Base-by-base conservation (phyloP, 2,888 invertebrate species). In the Leptura quadrifasciata region DNA sequence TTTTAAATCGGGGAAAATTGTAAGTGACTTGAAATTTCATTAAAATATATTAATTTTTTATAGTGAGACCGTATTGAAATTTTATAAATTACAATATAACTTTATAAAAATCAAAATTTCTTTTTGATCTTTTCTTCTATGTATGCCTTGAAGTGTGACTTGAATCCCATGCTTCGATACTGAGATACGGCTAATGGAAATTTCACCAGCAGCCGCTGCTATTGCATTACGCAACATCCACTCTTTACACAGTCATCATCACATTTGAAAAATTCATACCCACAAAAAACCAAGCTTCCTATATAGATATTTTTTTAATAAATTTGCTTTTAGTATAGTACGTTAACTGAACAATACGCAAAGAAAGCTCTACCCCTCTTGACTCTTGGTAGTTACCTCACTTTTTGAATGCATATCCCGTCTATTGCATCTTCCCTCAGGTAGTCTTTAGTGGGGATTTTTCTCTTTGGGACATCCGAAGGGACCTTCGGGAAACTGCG, bases 251-350 rank as follows among this genome's bases (percentile, higher is more conserved):
- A 74, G 54, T 55, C 77, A 74, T 64, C 83, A 80, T 85, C 83
- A 85, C 73, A 73, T 76, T 69, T 54, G 68, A 27, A 39, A 84
- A 57, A 69, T 18, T 58, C 69, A 47, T 58, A 69, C 69, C 84
- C 88, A 89, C 88, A 89, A 86, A 88, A 89, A 90, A 89, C 88
- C 89, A 90, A 90, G 90, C 90, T 88, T 88, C 88, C n/a, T n/a
- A n/a, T n/a, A n/a, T 89, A 88, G 87, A 87, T 84, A 85, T 82
- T 80, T 79, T 80, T 74, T 74, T 80, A 88, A 89, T 88, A 89
- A 88, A 87, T 89, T 31, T 88, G 89, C 88, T 88, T 89, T 89
- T 89, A 86, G 85, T 86, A 86, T 87, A 87, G 86, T 86, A 87
- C 85, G 85, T 87, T 86, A 88, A 88, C 86, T 87, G 86, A 87